phyloP scores from a whole-genome alignment of 2,888 invertebrate species.

The Gastracanthus pulcherrimus region DNA sequence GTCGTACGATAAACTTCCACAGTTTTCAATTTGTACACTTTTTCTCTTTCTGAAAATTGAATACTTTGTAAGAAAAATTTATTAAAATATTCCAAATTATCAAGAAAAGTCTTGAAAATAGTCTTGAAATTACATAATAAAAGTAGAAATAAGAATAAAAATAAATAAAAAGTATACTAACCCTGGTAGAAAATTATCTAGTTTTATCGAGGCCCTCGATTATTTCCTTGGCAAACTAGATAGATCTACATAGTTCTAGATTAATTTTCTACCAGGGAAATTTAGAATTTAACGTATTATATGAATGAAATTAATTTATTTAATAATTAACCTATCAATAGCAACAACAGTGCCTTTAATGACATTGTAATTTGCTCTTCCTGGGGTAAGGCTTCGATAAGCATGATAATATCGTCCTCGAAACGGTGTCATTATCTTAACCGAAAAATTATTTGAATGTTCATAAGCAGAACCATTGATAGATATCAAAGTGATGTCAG shows the following conservation, averaged over 20 bases:
- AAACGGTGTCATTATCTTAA: slow-evolving; percentile 78
- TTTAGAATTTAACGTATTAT: too few species aligned
- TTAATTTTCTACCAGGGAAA: too few species aligned
- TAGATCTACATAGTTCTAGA: too few species aligned
- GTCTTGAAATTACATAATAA: too few species aligned
- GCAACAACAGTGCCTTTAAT: slow-evolving; percentile 80
- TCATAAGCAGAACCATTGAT: slow-evolving; percentile 82
- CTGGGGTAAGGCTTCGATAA: slow-evolving; percentile 80
- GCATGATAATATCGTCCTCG: slow-evolving; percentile 79
- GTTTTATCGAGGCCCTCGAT: too few species aligned
- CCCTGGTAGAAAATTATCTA: too few species aligned
- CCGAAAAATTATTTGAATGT: slow-evolving; percentile 75
- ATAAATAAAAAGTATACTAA: too few species aligned
- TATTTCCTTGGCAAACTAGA: too few species aligned
- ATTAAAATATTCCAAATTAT: too few species aligned
- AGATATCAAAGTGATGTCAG: slow-evolving; percentile 85
- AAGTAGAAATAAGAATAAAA: too few species aligned
- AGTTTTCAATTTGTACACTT: slow-evolving; percentile 69
- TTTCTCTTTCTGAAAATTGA: slow-evolving; percentile 17
- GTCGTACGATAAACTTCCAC: slow-evolving; percentile 70
- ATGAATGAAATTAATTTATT: background rate
- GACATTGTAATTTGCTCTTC: slow-evolving; percentile 83
- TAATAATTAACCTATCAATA: slow-evolving; percentile 79
- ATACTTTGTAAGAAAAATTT: too few species aligned
- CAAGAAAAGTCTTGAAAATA: too few species aligned